A percentile compares a stretch with the other conserved stretches of the same genome.
Evolutionary conservation across 2,888 invertebrate species (phyloP).

Genomic region (Theretra japonica): DNA sequence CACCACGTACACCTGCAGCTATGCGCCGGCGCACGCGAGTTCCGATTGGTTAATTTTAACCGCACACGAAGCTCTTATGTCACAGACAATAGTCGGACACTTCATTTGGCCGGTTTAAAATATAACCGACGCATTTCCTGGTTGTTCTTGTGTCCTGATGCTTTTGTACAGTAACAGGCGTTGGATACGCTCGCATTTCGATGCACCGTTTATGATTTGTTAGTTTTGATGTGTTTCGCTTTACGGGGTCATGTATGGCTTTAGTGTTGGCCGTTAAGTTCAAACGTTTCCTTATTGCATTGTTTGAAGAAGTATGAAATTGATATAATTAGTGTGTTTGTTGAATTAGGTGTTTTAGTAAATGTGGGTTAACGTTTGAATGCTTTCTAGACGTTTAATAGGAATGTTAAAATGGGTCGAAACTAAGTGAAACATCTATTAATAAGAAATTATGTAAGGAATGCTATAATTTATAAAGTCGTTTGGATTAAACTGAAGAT

Average conservation of each 20-base stretch:
- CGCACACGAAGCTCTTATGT: constrained; percentile 68
- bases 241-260: not conserved
- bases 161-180: constrained; percentile 3
- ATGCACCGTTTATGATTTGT: constrained; percentile 15
- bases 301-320: not conserved
- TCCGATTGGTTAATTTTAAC: constrained; percentile 75
- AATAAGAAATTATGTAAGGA: too few relatives aligned
- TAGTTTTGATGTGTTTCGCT: constrained; percentile 15
- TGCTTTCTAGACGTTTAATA: not conserved
- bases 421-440: too few relatives aligned
- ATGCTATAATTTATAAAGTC: too few relatives aligned
- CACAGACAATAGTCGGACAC: constrained; percentile 66
- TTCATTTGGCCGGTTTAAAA: constrained; percentile 48
- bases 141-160: constrained; percentile 30
- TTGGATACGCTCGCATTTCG: constrained; percentile 4
- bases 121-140: constrained; percentile 49
- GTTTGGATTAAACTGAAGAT: too few relatives aligned
- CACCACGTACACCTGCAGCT: constrained; percentile 73
- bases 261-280: not conserved
- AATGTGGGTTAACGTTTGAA: not conserved
- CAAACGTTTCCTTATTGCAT: not conserved
- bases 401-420: too few relatives aligned
- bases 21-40: constrained; percentile 68
- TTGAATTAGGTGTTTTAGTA: not conserved
- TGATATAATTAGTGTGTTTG: too few relatives aligned